Evolutionary conservation across 2,888 invertebrate species (phyloP).

Genomic region (Griposia aprilina): DNA sequence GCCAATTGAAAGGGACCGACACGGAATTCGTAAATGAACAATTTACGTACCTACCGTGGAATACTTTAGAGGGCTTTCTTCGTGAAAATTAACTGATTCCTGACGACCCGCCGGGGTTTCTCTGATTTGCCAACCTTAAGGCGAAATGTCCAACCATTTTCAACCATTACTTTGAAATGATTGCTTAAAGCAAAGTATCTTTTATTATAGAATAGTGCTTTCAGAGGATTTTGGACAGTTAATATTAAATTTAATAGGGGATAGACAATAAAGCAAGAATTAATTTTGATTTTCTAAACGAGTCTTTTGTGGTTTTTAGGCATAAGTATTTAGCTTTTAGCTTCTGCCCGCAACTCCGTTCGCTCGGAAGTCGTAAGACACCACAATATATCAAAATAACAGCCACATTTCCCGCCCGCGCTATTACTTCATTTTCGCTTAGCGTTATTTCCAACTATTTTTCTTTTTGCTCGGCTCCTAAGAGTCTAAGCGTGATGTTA

Average conservation of each 20-base stretch:
- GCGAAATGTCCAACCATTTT: conserved; percentile 69
- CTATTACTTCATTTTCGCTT: too few relatives aligned
- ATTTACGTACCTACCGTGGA: conserved; percentile 67
- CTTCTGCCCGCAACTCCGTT: too few relatives aligned
- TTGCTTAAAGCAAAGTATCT: conserved; percentile 65
- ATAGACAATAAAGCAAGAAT: conserved; percentile 8
- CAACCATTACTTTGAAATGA: conserved; percentile 69
- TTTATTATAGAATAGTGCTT: conserved; percentile 52
- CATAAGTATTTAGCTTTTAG: too few relatives aligned
- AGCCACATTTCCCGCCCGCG: too few relatives aligned
- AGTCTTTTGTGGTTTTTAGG: background rate
- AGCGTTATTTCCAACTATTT: too few relatives aligned
- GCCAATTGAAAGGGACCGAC: conserved; percentile 69
- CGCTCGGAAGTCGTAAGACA: too few relatives aligned
- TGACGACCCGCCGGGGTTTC: conserved; percentile 63
- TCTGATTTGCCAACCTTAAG: conserved; percentile 63
- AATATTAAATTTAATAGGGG: conserved; percentile 23
- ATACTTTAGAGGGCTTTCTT: conserved; percentile 67
- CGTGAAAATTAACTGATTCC: conserved; percentile 70
- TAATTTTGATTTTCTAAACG: conserved; percentile 17
- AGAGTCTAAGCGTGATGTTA: too few relatives aligned
- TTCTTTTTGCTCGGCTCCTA: too few relatives aligned
- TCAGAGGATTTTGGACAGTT: conserved; percentile 26
- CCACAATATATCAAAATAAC: too few relatives aligned
- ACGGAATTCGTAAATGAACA: conserved; percentile 70